Percentiles rank a stretch among this genome's conserved stretches.
These are phyloP conservation scores for Loris lydekkerianus DNA, from an alignment of 2,797 vertebrate genomes.

Conservation along the genomic window DNA sequence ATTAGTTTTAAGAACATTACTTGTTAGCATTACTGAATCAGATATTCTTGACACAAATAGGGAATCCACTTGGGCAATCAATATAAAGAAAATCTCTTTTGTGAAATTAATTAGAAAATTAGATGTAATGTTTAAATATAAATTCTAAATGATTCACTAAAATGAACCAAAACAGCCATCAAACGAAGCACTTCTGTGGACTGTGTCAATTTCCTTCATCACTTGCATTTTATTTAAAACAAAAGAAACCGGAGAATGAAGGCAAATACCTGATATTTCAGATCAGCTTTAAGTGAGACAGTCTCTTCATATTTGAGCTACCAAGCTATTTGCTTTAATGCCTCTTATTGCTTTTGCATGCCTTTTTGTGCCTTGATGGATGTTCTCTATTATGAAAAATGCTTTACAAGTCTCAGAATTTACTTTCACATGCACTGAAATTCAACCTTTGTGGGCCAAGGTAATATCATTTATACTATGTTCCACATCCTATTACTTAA, in stretches of 20 bases:
- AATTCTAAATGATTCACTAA: slow-evolving; percentile 69
- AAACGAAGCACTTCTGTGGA: not conserved
- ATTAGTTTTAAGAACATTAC: slow-evolving; percentile 18
- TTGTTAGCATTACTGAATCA: slow-evolving; percentile 72
- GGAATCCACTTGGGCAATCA: slow-evolving; percentile 42
- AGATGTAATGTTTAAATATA: slow-evolving; percentile 72
- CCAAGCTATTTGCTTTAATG: slow-evolving; percentile 71
- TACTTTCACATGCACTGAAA: slow-evolving; percentile 69
- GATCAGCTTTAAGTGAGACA: not conserved
- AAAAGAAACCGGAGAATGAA: slow-evolving; percentile 35
- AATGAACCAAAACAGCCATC: slow-evolving; percentile 57
- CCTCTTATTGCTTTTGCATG: slow-evolving; percentile 57
- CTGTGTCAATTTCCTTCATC: not conserved
- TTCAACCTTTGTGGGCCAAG: slow-evolving; percentile 74
- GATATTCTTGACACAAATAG: slow-evolving; percentile 70
- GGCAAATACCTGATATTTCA: slow-evolving; percentile 52
- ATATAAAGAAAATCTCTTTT: slow-evolving; percentile 67
- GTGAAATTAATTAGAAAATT: slow-evolving; percentile 70
- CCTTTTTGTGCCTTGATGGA: slow-evolving; percentile 75
- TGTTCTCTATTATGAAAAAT: slow-evolving; percentile 78
- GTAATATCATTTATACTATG: slow-evolving; percentile 66
- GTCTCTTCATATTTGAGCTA: slow-evolving; percentile 65
- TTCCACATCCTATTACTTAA: slow-evolving; percentile 68
- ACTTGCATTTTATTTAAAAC: not conserved
- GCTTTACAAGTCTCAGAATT: slow-evolving; percentile 61